Percentiles rank a stretch among this genome's conserved stretches.
These are phyloP conservation scores for Reinhardtius hippoglossoides DNA, from an alignment of 2,113 vertebrate species.

Conservation along the genomic window DNA sequence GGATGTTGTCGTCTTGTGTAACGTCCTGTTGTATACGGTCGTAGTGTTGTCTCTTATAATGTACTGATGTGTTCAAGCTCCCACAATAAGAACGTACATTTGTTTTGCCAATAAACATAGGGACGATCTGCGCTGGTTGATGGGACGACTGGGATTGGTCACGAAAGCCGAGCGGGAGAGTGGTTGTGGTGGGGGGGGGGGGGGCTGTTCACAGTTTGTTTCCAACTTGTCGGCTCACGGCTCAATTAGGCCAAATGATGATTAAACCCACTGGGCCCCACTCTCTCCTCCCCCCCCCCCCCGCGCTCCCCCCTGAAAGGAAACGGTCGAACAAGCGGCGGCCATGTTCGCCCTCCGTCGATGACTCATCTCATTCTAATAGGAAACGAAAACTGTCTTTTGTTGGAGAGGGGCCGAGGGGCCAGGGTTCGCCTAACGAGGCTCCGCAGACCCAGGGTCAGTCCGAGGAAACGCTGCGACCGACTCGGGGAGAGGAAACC, in stretches of 20 bases:
- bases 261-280: constrained; percentile 32
- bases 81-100: background rate
- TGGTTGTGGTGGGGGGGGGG: background rate
- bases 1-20: background rate
- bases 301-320: background rate
- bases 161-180: too few species aligned
- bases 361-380: constrained; percentile 53
- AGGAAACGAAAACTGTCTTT: constrained; percentile 62
- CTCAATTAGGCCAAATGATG: constrained; percentile 64
- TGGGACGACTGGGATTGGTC: too few species aligned
- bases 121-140: too few species aligned
- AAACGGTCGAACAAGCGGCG: background rate
- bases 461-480: background rate
- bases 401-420: constrained; percentile 30
- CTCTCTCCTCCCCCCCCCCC: background rate
- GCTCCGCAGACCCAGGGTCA: background rate
- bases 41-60: constrained; percentile 30
- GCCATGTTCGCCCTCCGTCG: background rate
- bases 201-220: constrained; percentile 12
- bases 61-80: background rate
- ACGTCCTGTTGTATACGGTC: background rate
- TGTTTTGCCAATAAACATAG: background rate
- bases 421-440: background rate
- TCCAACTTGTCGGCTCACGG: constrained; percentile 39
- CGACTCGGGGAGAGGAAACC: fast-evolving